Base-by-base conservation (phyloP, 2,797 vertebrate species). In the Peromyscus attwateri region DNA sequence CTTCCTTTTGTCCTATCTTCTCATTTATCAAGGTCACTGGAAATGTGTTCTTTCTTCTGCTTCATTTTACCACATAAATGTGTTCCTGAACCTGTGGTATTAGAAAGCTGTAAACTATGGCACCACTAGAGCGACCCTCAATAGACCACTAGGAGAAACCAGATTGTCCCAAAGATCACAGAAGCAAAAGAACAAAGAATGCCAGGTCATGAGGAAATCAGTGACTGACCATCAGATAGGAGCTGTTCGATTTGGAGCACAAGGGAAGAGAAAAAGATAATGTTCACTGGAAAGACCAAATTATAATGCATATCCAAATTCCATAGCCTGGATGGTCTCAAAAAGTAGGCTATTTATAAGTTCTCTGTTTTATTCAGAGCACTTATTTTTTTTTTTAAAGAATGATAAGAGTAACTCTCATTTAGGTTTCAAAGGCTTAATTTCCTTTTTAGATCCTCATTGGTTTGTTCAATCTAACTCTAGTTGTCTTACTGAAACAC, bases 21-120 rank as follows among this genome's bases (percentile, higher is more conserved):
- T 92, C 73, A 92, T 55, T 92, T 95, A 80, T 94, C 70, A 97
- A 89, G 79, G 64, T 96, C 82, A 95, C 13, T 90, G 14, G 81
- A 73, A 81, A 62, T 55, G 10, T 82, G 23, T 88, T 94, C 73
- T 82, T 94, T 92, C 19, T 91, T 94, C 84, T 31, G 57, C 49
- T 23, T 96, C 46, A 87, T 75, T 40, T 93, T 92, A 73, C 40
- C 77, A 85, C 94, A 75, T 57, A 92, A 70, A 90, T 95, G 31
- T 89, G 4, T 85, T 93, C 82, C 29, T 95, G 68, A 88, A 84
- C 27, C 37, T 75, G 13, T n/a, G 81, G 29, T 70, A 73, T 90
- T n/a, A 95, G 82, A 94, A 97, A 94, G 76, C 34, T 43, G 73
- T 91, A 84, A 92, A 94, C 60, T 3, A n/a, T 29, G 37, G 7